Evolutionary conservation across 2,888 invertebrate species (phyloP).

Genomic region (Gerris lacustris): DNA sequence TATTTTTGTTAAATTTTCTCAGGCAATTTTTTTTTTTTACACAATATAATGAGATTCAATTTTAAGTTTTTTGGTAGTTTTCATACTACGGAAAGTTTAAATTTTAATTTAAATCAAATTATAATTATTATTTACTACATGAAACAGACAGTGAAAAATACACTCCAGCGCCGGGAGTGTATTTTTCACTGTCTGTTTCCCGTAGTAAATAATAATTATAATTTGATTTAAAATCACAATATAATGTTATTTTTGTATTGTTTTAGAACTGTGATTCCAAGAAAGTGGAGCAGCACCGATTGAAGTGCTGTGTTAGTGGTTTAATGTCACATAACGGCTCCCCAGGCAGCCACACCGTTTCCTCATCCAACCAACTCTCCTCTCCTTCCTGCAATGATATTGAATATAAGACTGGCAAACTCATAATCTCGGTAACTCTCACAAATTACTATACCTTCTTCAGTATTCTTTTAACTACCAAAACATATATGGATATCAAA

Average conservation of each 20-base stretch:
- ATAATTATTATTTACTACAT: no score
- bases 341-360: slow-evolving; percentile 15
- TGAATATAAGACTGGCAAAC: slow-evolving; percentile 33
- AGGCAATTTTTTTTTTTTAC: no score
- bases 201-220: no score
- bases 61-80: no score
- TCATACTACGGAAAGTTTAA: no score
- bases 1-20: no score
- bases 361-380: slow-evolving; percentile 26
- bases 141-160: no score
- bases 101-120: no score
- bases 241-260: background rate
- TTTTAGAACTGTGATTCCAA: slow-evolving; percentile 39
- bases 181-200: no score
- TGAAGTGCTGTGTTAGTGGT: slow-evolving; percentile 49
- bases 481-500: no score
- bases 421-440: slow-evolving; percentile 34
- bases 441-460: background rate
- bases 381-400: slow-evolving; percentile 29
- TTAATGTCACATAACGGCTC: slow-evolving; percentile 30
- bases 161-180: no score
- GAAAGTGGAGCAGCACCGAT: slow-evolving; percentile 56
- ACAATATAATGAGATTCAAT: background rate
- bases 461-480: background rate
- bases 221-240: no score